phyloP scores from a whole-genome alignment of 1,140 invertebrate genomes.

The Heliothis subflexa region DNA sequence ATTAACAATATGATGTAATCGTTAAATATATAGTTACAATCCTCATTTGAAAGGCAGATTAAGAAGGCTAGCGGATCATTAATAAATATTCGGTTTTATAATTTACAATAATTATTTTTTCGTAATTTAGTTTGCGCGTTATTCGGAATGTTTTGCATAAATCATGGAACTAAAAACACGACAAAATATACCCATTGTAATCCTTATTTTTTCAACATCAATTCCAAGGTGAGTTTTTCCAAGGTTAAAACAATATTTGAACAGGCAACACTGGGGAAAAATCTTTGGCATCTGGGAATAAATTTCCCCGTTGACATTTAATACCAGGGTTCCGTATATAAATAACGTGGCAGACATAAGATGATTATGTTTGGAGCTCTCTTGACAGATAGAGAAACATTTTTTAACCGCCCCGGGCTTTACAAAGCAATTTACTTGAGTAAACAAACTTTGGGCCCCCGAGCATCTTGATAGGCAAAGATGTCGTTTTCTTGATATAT shows the following conservation, averaged over 20 bases:
- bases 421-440: conserved; percentile 81
- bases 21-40: background rate
- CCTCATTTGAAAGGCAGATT: conserved; percentile 23
- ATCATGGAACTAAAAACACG: background rate
- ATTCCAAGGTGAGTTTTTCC: background rate
- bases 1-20: background rate
- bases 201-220: background rate
- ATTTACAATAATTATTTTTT: too few relatives aligned
- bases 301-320: conserved; percentile 40
- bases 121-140: too few relatives aligned
- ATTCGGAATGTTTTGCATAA: background rate
- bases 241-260: conserved; percentile 42
- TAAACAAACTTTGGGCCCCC: conserved; percentile 69
- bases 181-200: background rate
- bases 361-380: conserved; percentile 60
- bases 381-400: conserved; percentile 69
- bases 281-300: conserved; percentile 29
- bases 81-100: background rate
- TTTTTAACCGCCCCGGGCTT: conserved; percentile 75
- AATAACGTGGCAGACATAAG: conserved; percentile 57
- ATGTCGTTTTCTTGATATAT: conserved; percentile 2
- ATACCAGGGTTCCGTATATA: conserved; percentile 48
- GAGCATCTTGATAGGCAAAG: conserved; percentile 51
- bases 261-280: conserved; percentile 7
- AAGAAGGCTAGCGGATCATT: conserved; percentile 8